These are phyloP conservation scores for Prolemur simus DNA, from an alignment of 2,113 vertebrate genomes.

Conservation along the genomic window DNA sequence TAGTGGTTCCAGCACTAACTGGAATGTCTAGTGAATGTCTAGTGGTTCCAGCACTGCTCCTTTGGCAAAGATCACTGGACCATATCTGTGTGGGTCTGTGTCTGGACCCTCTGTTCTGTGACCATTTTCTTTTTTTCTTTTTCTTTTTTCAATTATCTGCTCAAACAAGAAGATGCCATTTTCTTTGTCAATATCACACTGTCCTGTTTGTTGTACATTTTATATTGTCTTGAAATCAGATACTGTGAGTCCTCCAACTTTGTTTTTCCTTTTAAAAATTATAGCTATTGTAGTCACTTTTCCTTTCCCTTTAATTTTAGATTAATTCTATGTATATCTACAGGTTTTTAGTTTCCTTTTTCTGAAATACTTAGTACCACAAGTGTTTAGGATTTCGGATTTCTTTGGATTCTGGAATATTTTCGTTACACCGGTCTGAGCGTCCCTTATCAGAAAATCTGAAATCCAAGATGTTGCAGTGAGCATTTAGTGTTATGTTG, in stretches of 20 bases:
- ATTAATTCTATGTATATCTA: background rate
- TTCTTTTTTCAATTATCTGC: too few species aligned
- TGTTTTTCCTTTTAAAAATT: background rate
- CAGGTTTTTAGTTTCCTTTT: background rate
- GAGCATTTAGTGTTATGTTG: background rate
- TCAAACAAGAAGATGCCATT: background rate
- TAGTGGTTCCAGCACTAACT: background rate
- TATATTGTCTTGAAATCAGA: background rate
- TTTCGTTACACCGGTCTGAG: background rate
- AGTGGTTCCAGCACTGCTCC: background rate
- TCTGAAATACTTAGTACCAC: background rate
- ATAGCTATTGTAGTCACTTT: background rate
- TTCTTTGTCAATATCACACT: background rate
- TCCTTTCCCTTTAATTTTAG: background rate
- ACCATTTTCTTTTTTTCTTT: too few species aligned
- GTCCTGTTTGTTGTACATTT: background rate
- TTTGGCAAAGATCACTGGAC: background rate
- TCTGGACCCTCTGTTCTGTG: background rate
- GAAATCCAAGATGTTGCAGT: background rate
- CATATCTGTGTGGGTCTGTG: rapidly evolving
- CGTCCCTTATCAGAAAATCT: background rate
- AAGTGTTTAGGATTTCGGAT: background rate
- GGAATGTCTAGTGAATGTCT: too few species aligned
- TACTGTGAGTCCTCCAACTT: background rate
- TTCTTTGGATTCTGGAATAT: background rate